phyloP scores from a whole-genome alignment of 2,888 invertebrate species.

The Glaucopsyche alexis region DNA sequence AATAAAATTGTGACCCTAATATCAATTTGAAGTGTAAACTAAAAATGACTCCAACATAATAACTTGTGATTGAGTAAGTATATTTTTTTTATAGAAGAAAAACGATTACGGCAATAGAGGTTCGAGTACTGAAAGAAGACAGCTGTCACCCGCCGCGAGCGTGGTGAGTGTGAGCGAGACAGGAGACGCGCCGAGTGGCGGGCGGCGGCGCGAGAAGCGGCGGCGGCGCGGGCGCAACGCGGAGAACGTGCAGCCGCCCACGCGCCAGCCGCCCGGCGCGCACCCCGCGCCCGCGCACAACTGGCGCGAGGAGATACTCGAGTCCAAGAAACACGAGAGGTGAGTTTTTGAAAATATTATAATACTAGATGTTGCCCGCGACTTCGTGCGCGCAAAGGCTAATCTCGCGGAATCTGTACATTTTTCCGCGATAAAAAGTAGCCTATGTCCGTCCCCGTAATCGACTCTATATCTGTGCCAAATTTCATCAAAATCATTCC shows the following conservation, averaged over 20 bases:
- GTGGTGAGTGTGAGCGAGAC: constrained; percentile 37
- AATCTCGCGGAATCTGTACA: too few species aligned
- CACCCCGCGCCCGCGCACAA: constrained; percentile 55
- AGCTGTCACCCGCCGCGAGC: constrained; percentile 48
- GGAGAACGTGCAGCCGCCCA: constrained; percentile 46
- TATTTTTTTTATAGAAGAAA: constrained; percentile 51
- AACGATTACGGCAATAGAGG: constrained; percentile 55
- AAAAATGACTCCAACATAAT: too few species aligned
- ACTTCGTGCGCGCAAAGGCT: too few species aligned
- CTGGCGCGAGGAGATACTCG: constrained; percentile 75
- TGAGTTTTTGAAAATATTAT: constrained; percentile 40
- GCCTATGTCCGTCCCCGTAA: too few species aligned
- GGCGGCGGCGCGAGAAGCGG: constrained; percentile 43
- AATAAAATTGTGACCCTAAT: too few species aligned
- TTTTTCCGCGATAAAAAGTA: too few species aligned
- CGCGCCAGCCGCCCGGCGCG: constrained; percentile 47
- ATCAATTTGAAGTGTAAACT: too few species aligned
- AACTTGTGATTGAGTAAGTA: too few species aligned
- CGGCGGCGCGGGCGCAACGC: constrained; percentile 47
- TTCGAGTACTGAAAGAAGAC: constrained; percentile 59
- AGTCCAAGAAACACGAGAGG: constrained; percentile 69
- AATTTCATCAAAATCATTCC: too few species aligned
- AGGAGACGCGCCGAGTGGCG: constrained; percentile 38
- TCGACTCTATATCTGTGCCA: too few species aligned
- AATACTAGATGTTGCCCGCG: neutral